These are phyloP conservation scores for Erythrolamprus reginae DNA, from an alignment of 2,113 vertebrate species.

Conservation along the genomic window DNA sequence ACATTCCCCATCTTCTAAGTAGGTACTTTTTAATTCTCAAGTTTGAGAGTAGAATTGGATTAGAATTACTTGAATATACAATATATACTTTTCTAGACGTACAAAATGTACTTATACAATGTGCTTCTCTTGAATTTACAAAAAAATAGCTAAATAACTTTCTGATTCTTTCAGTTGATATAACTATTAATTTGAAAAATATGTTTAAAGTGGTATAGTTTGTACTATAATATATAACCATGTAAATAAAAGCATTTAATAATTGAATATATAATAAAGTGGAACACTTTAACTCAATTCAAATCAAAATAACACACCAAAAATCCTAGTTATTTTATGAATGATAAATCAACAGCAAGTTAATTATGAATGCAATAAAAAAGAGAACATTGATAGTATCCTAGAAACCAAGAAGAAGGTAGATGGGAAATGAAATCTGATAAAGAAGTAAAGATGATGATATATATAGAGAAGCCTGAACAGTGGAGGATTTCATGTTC, in stretches of 20 bases:
- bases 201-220: neutral
- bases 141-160: neutral
- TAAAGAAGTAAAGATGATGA: neutral
- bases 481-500: neutral
- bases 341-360: neutral
- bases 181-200: neutral
- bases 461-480: neutral
- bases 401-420: neutral
- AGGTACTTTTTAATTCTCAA: neutral
- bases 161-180: neutral
- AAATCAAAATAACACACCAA: neutral
- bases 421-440: neutral
- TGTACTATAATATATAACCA: neutral
- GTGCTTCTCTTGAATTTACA: too few species aligned
- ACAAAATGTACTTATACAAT: too few species aligned
- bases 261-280: neutral
- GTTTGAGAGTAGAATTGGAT: neutral
- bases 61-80: neutral
- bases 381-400: neutral
- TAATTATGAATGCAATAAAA: neutral
- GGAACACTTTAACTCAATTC: neutral
- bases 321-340: neutral
- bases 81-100: neutral
- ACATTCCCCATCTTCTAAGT: slow-evolving; percentile 94
- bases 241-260: neutral